phyloP scores from a whole-genome alignment of 2,888 invertebrate species.

The Xylophagus ater region DNA sequence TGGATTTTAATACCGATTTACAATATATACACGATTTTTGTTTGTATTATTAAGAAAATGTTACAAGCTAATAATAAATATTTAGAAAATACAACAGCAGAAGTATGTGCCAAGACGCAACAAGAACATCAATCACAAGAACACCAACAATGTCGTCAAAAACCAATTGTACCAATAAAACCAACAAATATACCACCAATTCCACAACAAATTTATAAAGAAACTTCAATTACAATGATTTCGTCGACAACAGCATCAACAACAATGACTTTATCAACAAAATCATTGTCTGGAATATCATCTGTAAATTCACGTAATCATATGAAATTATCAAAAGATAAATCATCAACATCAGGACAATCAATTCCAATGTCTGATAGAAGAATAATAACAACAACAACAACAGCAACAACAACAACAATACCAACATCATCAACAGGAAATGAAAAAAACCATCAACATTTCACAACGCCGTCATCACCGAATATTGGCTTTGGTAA shows the following conservation, averaged over 20 bases:
- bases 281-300: not conserved
- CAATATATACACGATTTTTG: too few relatives aligned
- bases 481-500: conserved; percentile 23
- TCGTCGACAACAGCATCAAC: not conserved
- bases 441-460: too few relatives aligned
- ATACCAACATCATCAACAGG: conserved; percentile 1
- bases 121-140: not conserved
- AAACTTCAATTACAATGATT: not conserved
- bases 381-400: not conserved
- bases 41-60: too few relatives aligned
- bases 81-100: not conserved
- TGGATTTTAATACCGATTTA: too few relatives aligned
- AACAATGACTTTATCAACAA: conserved; percentile 3
- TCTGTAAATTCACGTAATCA: too few relatives aligned
- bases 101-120: conserved; percentile 1
- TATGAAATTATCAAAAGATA: not conserved
- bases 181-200: conserved; percentile 40
- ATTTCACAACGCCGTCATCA: conserved; percentile 13
- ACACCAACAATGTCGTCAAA: conserved; percentile 26
- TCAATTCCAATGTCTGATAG: not conserved
- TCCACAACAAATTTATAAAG: conserved; percentile 3
- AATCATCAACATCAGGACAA: not conserved
- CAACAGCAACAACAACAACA: conserved; percentile 4
- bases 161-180: conserved; percentile 36
- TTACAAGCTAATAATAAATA: conserved; percentile 8